Percentiles rank a stretch among this genome's conserved stretches.
Evolutionary conservation across 2,113 vertebrate species (phyloP).

Genomic region (Pantherophis guttatus): DNA sequence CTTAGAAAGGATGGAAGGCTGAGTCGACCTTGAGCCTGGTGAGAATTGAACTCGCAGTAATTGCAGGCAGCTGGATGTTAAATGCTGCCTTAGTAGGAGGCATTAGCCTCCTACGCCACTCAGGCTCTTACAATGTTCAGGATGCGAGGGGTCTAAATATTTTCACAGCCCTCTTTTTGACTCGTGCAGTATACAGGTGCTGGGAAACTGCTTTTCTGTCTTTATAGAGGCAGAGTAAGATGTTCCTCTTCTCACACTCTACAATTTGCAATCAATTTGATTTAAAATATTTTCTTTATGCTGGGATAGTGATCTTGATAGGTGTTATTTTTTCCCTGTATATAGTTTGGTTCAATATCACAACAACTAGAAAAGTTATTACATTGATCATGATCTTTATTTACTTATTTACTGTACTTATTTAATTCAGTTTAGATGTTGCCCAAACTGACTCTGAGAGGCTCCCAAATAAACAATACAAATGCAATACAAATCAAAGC

Average conservation of each 20-base stretch:
- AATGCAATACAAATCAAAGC: background rate
- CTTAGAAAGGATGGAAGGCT: too few relatives aligned
- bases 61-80: too few relatives aligned
- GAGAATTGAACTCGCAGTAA: too few relatives aligned
- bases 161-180: too few relatives aligned
- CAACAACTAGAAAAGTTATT: background rate
- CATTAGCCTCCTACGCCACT: too few relatives aligned
- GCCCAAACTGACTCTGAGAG: background rate
- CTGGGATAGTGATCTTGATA: background rate
- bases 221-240: background rate
- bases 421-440: background rate
- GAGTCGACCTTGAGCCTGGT: too few relatives aligned
- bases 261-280: too few relatives aligned
- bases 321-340: background rate
- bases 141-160: too few relatives aligned
- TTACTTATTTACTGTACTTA: background rate
- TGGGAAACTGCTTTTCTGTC: background rate
- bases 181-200: too few relatives aligned
- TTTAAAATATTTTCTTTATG: too few relatives aligned
- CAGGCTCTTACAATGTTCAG: too few relatives aligned
- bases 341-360: background rate
- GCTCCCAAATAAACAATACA: background rate
- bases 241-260: background rate
- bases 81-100: too few relatives aligned
- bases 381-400: background rate